Evolutionary conservation across 2,797 vertebrate species (phyloP), one percentile per base, ranked within the genome.

Genomic region (Potorous gilbertii): DNA sequence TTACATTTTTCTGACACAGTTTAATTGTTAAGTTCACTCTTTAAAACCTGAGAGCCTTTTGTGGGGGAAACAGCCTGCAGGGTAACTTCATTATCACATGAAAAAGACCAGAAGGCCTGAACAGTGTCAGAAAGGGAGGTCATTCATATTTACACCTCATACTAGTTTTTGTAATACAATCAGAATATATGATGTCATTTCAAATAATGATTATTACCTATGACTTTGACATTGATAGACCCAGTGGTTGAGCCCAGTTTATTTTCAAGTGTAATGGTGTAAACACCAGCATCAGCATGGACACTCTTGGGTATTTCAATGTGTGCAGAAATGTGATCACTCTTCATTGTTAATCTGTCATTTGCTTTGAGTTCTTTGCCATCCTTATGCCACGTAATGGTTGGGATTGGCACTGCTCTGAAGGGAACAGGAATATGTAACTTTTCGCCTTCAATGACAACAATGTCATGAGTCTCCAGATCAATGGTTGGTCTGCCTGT

Each of bases 151-250:
- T 93, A 56, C 4, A 81, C 4, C 46, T 1, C 12, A 66, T 62
- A 92, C 24, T 90, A 50, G 52, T 91, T 95, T 96, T 92, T 52
- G 40, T 56, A 92, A 54, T 27, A 54, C 0, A 5, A 94, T 50
- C 74, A 92, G 74, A 95, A 96, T 27, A 5, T 29, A 50, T 81
- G 11, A 27, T 29, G 40, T 89, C 54, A 94, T 16, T 97, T 87
- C 92, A 81, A 93, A 90, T 92, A 29, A 50, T 52, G 94, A 95
- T 98, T 99, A 95, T 98, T 99, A 99, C 99, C 99, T 97, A 99
- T 99, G 98, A 99, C 99, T 99, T 99, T 99, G 98, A 99, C 99
- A 3, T 99, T 99, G 97, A 99, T 98, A 94, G 99, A 99, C 94
- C 99, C 99, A 5, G 99, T 99, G 95, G 99, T 98, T 55, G 99